These are phyloP conservation scores for Tipula lateralis DNA, from an alignment of 2,888 invertebrate species.

Conservation along the genomic window DNA sequence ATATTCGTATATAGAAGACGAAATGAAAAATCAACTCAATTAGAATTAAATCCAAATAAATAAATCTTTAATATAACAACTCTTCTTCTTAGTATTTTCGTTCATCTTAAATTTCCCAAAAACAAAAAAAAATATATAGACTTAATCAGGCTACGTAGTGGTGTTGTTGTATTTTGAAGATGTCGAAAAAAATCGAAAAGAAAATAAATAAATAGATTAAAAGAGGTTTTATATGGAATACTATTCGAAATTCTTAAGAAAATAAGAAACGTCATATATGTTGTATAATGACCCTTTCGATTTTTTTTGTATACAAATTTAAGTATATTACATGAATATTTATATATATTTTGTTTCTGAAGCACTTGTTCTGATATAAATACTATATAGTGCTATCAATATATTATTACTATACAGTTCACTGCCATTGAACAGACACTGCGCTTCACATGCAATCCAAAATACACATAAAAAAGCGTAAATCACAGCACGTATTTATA, in stretches of 20 bases:
- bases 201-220: neutral
- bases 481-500: neutral
- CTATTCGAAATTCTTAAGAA: neutral
- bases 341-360: neutral
- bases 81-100: neutral
- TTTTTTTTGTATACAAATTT: neutral
- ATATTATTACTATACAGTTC: neutral
- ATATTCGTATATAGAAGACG: neutral
- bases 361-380: neutral
- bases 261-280: neutral
- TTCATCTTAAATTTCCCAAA: neutral
- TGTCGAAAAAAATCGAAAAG: neutral
- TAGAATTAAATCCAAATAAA: neutral
- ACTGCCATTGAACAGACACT: neutral
- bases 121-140: neutral
- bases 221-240: neutral
- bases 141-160: neutral
- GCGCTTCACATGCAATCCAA: neutral
- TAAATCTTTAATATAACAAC: neutral
- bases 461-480: neutral
- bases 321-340: no score
- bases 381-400: neutral
- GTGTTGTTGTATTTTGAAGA: neutral
- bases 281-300: neutral
- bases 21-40: conserved; percentile 13